Conservation (phyloP, 2,113 vertebrate genomes). For the Eublepharis macularius region DNA sequence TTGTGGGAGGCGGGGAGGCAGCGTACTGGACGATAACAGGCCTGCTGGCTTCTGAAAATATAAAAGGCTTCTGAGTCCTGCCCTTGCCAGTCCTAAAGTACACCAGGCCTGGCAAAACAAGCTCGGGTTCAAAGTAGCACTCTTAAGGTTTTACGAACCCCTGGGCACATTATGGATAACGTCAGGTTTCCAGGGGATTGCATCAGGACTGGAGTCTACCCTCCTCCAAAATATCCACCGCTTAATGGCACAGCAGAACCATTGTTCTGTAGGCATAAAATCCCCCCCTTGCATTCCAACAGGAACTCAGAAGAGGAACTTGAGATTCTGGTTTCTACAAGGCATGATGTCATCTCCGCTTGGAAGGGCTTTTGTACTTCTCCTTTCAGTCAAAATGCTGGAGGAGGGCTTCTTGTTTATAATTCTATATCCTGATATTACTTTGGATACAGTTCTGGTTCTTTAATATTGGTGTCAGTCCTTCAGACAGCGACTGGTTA, state of each 20-base stretch:
- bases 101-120: background rate
- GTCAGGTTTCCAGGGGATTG: background rate
- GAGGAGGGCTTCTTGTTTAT: background rate
- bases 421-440: background rate
- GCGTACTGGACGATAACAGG: background rate
- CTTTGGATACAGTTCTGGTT: background rate
- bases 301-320: background rate
- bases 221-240: background rate
- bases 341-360: background rate
- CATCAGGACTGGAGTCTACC: background rate
- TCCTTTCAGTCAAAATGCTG: background rate
- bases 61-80: background rate
- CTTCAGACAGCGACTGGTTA: background rate
- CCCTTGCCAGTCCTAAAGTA: background rate
- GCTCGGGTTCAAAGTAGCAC: background rate
- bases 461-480: background rate
- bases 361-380: background rate
- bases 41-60: background rate
- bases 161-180: background rate
- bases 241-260: background rate
- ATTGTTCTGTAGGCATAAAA: slow-evolving; percentile 1
- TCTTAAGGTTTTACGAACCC: background rate
- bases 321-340: background rate
- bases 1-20: too few relatives aligned
- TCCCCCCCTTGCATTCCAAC: background rate